Evolutionary conservation across 1,140 invertebrate genomes (phyloP).

Genomic region (Agrilus planipennis): DNA sequence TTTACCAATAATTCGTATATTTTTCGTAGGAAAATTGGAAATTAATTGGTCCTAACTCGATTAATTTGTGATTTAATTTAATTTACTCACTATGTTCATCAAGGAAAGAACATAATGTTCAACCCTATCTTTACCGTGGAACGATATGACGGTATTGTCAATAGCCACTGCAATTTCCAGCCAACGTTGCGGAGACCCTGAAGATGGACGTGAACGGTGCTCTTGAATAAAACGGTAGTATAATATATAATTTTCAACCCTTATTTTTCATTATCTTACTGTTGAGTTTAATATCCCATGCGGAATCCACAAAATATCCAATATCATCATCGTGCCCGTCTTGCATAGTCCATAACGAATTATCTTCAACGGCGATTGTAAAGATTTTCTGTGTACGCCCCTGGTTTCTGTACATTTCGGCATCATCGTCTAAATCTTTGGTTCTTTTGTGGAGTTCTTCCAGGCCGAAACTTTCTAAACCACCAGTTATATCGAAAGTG

Average conservation of each 20-base stretch:
- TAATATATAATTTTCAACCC: neutral
- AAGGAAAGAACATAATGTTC: slow-evolving; percentile 60
- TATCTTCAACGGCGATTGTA: neutral
- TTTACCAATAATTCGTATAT: no score
- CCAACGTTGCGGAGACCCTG: slow-evolving; percentile 36
- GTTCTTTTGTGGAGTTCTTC: no score
- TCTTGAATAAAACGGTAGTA: neutral
- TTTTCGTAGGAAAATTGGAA: no score
- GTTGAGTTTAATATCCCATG: slow-evolving; percentile 27
- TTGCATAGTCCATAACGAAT: slow-evolving; percentile 11
- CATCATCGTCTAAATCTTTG: slow-evolving; percentile 8
- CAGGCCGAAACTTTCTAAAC: slow-evolving; percentile 10
- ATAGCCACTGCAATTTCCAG: slow-evolving; percentile 57
- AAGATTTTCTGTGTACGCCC: neutral
- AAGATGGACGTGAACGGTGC: neutral
- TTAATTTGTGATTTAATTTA: no score
- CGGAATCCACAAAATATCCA: slow-evolving; percentile 37
- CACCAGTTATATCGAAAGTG: slow-evolving; percentile 21
- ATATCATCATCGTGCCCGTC: slow-evolving; percentile 28
- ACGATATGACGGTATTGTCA: slow-evolving; percentile 55
- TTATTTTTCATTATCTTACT: no score
- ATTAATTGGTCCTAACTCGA: no score
- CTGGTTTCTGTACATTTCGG: neutral
- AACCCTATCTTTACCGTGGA: slow-evolving; percentile 52
- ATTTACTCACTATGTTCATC: slow-evolving; percentile 65